phyloP scores from a whole-genome alignment of 2,113 vertebrate genomes.

The Siniperca chuatsi region DNA sequence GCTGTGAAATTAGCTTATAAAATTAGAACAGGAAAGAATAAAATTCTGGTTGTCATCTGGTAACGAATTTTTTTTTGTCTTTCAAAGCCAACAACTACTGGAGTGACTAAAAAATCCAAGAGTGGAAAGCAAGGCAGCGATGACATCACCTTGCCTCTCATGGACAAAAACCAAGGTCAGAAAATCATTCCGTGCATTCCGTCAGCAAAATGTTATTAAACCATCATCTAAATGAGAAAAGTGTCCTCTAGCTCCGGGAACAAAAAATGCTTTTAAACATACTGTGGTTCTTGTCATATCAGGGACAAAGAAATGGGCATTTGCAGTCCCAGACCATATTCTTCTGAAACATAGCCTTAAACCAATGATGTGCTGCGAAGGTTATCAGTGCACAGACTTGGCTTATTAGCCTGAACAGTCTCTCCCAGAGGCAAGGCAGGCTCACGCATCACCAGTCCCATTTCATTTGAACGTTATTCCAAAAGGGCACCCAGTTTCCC shows the following conservation, averaged over 20 bases:
- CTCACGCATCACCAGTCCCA: conserved; percentile 69
- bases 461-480: conserved; percentile 53
- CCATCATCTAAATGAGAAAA: conserved; percentile 49
- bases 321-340: conserved; percentile 43
- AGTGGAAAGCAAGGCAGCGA: conserved; percentile 90
- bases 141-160: conserved; percentile 96
- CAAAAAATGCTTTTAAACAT: conserved; percentile 23
- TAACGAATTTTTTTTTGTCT: conserved; percentile 23
- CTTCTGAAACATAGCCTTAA: conserved; percentile 58
- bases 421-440: conserved; percentile 60
- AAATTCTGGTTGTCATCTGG: neutral
- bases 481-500: conserved; percentile 45
- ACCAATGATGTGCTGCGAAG: conserved; percentile 60
- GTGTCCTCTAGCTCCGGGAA: conserved; percentile 32
- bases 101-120: conserved; percentile 88
- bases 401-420: conserved; percentile 61
- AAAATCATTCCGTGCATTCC: conserved; percentile 30
- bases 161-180: conserved; percentile 96
- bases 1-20: neutral
- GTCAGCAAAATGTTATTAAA: conserved; percentile 41
- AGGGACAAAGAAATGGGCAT: conserved; percentile 44
- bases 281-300: conserved; percentile 41
- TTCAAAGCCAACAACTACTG: conserved; percentile 86
- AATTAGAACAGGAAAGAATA: conserved; percentile 22
- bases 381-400: conserved; percentile 64